Conservation (phyloP, 2,113 vertebrate species). For the Spea bombifrons region DNA sequence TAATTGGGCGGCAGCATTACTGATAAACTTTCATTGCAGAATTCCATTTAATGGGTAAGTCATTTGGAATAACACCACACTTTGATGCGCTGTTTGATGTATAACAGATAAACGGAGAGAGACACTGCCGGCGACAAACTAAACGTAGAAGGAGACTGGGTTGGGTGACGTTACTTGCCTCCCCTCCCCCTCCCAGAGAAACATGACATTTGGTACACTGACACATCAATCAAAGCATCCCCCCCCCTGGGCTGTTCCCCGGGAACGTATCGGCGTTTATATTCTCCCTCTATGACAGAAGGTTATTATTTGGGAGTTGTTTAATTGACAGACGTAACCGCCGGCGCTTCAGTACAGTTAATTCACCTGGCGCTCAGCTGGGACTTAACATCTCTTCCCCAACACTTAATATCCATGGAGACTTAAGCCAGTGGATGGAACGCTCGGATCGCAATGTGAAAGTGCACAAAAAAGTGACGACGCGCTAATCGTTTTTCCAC, state of each 20-base stretch:
- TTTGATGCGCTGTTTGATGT: no score
- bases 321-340: background rate
- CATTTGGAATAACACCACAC: no score
- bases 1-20: no score
- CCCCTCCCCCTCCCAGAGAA: no score
- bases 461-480: conserved; percentile 10
- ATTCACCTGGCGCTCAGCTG: conserved; percentile 30
- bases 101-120: no score
- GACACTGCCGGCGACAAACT: no score
- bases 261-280: background rate
- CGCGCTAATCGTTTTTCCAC: no score
- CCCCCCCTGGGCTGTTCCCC: background rate
- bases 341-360: conserved; percentile 8
- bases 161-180: no score
- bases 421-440: conserved; percentile 32
- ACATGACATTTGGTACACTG: background rate
- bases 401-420: conserved; percentile 41
- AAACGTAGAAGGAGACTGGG: no score
- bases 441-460: conserved; percentile 35
- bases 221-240: background rate
- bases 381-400: conserved; percentile 33
- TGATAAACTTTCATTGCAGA: no score
- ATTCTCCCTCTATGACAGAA: background rate
- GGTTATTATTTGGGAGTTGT: background rate
- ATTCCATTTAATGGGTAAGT: no score